These are phyloP conservation scores for Gnatocerus cornutus DNA, from an alignment of 2,888 invertebrate genomes.

Conservation along the genomic window DNA sequence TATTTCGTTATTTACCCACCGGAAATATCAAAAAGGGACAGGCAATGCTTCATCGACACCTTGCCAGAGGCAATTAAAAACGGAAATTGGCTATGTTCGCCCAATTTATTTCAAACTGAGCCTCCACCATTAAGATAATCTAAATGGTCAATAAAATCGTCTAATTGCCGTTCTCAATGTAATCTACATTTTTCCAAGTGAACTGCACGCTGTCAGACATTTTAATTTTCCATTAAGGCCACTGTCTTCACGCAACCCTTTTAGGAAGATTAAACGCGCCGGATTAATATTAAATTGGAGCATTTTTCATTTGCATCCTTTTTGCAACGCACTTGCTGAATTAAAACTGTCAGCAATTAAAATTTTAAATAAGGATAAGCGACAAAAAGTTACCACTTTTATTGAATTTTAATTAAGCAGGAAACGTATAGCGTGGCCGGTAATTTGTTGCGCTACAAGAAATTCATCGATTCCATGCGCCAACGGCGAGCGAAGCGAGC, in stretches of 20 bases:
- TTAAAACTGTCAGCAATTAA: slow-evolving; percentile 42
- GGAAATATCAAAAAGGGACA: slow-evolving; percentile 10
- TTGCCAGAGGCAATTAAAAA: slow-evolving; percentile 21
- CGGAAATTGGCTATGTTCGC: slow-evolving; percentile 38
- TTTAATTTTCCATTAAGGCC: slow-evolving; percentile 44
- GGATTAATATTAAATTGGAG: slow-evolving; percentile 43
- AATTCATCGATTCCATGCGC: no score
- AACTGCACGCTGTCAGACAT: slow-evolving; percentile 31
- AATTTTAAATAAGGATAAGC: slow-evolving; percentile 32
- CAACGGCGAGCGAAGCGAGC: no score
- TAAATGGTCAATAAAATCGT: slow-evolving; percentile 39
- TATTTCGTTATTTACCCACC: slow-evolving; percentile 21
- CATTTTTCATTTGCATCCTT: slow-evolving; percentile 39
- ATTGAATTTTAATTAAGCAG: slow-evolving; percentile 38
- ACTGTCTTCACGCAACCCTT: slow-evolving; percentile 46
- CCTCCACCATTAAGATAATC: slow-evolving; percentile 37
- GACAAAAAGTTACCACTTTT: not conserved
- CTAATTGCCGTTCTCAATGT: slow-evolving; percentile 37
- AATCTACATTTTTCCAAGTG: slow-evolving; percentile 37
- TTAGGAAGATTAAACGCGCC: slow-evolving; percentile 34
- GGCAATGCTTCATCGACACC: slow-evolving; percentile 20
- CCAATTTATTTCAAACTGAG: slow-evolving; percentile 27
- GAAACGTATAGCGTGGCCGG: no score
- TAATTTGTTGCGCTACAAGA: no score
- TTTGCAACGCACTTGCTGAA: slow-evolving; percentile 27